Evolutionary conservation across 2,797 vertebrate genomes (phyloP), one percentile per base, ranked within the genome.

Genomic region (Schizopygopsis malacanthus): DNA sequence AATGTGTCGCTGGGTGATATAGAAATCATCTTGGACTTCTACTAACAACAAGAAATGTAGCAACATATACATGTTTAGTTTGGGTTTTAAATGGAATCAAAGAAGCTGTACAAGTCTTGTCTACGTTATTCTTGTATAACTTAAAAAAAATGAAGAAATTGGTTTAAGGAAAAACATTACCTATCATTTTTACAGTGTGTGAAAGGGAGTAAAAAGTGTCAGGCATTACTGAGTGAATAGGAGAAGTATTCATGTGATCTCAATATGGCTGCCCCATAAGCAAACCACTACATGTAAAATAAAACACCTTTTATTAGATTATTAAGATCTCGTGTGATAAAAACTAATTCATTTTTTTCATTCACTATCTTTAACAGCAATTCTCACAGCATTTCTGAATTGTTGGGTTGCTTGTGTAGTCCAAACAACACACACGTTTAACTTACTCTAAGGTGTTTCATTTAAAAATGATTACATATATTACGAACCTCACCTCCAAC

Each of bases 221-320:
- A 45, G n/a, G 39, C 39, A 61, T 79, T 61, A 43, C 8, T 63
- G 22, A 79, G 39, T 2, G 1, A 79, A 79, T 2, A n/a, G 2
- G 22, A 61, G 2, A 45, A 45, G n/a, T 79, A 63, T 25, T 61
- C n/a, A 63, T 79, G 77, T 63, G 15, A 63, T 63, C 39, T 63
- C 77, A 63, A 63, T 28, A 45, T 63, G 77, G 56, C 56, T 5
- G 37, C 22, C 77, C 77, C 56, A 79, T 78, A 56, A 78, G 52
- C 20, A 41, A 37, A 78, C 28, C 52, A 41, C 39, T 77, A 4
- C 8, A 61, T 45, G n/a, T 43, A 61, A 79, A 61, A 45, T 61
- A 79, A 79, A 61, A 79, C 37, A 59, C 22, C 39, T 25, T 61
- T 41, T 61, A 16, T 56, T 77, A 7, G 6, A 39, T 11, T 39